A percentile compares a stretch with the other conserved stretches of the same genome.
phyloP scores from a whole-genome alignment of 2,888 invertebrate genomes.

The Syrista parreyssii region DNA sequence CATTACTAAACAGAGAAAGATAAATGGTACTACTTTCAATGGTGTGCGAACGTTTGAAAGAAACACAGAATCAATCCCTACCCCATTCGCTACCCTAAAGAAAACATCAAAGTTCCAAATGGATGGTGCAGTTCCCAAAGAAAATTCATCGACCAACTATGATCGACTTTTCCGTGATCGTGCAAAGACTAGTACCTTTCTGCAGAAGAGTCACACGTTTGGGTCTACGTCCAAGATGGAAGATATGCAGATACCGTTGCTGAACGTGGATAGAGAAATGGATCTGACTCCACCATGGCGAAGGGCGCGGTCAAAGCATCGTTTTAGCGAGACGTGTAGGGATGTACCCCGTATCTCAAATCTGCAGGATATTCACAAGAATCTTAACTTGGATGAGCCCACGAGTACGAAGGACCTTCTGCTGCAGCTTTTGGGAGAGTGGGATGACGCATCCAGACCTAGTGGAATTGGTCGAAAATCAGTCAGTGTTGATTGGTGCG shows the following conservation, averaged over 20 bases:
- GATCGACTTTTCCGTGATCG: background rate
- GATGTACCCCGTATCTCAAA: constrained; percentile 61
- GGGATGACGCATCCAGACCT: constrained; percentile 71
- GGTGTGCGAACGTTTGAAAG: constrained; percentile 28
- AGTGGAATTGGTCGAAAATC: constrained; percentile 71
- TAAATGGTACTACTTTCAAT: constrained; percentile 60
- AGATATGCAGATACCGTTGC: background rate
- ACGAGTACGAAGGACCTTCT: constrained; percentile 79
- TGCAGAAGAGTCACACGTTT: background rate
- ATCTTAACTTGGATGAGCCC: constrained; percentile 58
- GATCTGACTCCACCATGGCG: constrained; percentile 61
- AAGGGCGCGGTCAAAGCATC: constrained; percentile 48
- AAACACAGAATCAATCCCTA: background rate
- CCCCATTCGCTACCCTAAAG: background rate
- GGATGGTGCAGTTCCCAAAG: background rate
- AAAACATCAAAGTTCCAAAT: background rate
- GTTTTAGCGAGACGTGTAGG: constrained; percentile 60
- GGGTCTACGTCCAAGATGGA: background rate
- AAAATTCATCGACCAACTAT: background rate
- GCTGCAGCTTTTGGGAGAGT: constrained; percentile 79
- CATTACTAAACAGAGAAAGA: constrained; percentile 50
- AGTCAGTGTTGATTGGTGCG: constrained; percentile 81
- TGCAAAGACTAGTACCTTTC: background rate
- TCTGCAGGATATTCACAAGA: constrained; percentile 55
- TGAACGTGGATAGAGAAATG: constrained; percentile 31